phyloP scores from a whole-genome alignment of 2,888 invertebrate species.

The Hofmannophila pseudospretella region DNA sequence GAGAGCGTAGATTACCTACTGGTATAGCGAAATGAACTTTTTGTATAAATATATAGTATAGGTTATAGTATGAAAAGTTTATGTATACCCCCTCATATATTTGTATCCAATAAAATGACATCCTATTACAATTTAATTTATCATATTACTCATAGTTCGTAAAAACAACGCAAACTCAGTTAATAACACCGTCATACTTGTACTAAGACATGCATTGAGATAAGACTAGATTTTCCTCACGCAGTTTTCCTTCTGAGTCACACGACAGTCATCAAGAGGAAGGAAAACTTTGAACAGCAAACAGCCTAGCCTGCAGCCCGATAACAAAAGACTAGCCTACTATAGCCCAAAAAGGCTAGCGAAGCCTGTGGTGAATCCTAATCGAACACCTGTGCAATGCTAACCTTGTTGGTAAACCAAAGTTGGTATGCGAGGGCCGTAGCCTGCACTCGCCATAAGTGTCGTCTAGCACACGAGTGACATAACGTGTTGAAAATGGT shows the following conservation, averaged over 20 bases:
- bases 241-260: slow-evolving; percentile 3
- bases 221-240: slow-evolving; percentile 8
- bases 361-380: not conserved
- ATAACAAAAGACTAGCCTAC: slow-evolving; percentile 1
- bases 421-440: slow-evolving; percentile 1
- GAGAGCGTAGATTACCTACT: no score
- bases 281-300: slow-evolving; percentile 2
- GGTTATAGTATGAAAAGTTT: no score
- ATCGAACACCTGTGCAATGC: slow-evolving; percentile 7
- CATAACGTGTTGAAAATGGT: not conserved
- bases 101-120: no score
- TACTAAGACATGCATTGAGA: no score
- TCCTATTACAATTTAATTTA: no score
- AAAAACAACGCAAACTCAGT: no score
- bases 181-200: no score
- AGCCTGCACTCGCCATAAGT: not conserved
- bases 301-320: not conserved
- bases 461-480: slow-evolving; percentile 1
- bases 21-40: no score
- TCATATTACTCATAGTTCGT: no score
- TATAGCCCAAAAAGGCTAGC: slow-evolving; percentile 1
- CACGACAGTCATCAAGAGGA: slow-evolving; percentile 1
- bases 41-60: no score
- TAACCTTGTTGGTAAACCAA: not conserved
- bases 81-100: no score